Evolutionary conservation across 2,113 vertebrate species (phyloP).

Genomic region (Motacilla alba): DNA sequence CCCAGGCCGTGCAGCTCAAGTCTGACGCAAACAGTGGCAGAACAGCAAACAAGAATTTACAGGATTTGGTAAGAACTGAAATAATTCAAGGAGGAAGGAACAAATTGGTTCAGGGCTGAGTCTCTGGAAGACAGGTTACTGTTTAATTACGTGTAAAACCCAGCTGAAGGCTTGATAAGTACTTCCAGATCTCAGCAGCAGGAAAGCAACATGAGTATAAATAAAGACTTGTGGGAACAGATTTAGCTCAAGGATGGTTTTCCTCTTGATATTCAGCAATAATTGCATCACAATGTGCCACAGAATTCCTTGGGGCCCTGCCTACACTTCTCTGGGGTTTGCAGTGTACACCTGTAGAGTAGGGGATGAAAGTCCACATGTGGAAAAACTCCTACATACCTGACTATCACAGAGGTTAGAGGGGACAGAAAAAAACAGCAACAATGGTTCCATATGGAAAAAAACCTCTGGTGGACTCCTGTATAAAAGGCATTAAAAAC

Average conservation of each 20-base stretch:
- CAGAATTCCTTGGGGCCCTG: neutral
- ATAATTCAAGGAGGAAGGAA: neutral
- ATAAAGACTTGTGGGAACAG: neutral
- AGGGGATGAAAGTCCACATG: neutral
- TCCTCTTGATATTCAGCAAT: neutral
- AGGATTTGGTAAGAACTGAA: neutral
- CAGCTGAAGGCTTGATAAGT: neutral
- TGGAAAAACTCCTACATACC: neutral
- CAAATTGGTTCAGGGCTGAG: neutral
- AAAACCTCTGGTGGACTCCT: neutral
- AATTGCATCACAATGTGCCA: neutral
- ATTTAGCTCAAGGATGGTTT: neutral
- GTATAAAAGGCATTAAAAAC: neutral
- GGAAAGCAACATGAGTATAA: neutral
- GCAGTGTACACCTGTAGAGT: rapidly evolving
- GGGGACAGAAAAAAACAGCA: neutral
- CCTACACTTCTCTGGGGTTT: neutral
- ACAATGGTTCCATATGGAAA: neutral
- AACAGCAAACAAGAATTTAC: constrained; percentile 2
- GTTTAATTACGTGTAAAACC: neutral
- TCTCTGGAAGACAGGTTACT: neutral
- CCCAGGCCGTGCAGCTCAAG: neutral
- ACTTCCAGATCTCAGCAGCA: neutral
- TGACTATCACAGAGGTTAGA: neutral
- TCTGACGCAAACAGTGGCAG: neutral